Conservation (phyloP, 2,113 vertebrate genomes). For the Epinephelus cyanopodus region DNA sequence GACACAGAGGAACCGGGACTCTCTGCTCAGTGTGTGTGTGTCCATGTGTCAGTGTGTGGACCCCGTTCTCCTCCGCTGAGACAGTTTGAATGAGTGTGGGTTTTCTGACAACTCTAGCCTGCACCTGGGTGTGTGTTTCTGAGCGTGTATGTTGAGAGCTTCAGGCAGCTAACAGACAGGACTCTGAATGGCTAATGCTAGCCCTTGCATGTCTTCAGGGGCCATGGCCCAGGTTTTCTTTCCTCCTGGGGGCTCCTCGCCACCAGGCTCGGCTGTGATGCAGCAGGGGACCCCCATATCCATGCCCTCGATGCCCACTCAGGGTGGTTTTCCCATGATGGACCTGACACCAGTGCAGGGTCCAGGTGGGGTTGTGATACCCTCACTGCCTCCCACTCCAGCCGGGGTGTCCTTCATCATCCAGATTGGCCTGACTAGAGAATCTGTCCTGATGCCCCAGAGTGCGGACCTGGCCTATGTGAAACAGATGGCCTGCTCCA, state of each 20-base stretch:
- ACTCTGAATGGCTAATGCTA: constrained; percentile 83
- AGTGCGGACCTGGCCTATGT: constrained; percentile 90
- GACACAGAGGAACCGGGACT: constrained; percentile 51
- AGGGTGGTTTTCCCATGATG: constrained; percentile 63
- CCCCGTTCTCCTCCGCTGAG: constrained; percentile 30
- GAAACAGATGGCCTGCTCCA: constrained; percentile 93
- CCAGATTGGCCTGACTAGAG: constrained; percentile 92
- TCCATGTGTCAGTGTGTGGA: constrained; percentile 25
- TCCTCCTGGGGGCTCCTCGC: constrained; percentile 68
- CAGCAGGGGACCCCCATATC: constrained; percentile 71
- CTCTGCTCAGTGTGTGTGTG: constrained; percentile 24
- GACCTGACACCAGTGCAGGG: constrained; percentile 68
- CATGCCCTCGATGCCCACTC: constrained; percentile 49
- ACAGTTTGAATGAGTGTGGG: constrained; percentile 60
- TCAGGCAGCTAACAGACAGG: constrained; percentile 34
- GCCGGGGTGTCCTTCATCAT: constrained; percentile 91
- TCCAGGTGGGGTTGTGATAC: constrained; percentile 55
- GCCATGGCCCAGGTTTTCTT: constrained; percentile 80
- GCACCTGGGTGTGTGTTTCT: constrained; percentile 43
- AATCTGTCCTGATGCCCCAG: constrained; percentile 89
- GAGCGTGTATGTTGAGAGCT: constrained; percentile 47
- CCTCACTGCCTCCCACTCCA: constrained; percentile 61
- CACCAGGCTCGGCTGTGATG: constrained; percentile 69
- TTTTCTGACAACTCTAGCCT: constrained; percentile 35
- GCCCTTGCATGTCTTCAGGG: constrained; percentile 81